Conservation (phyloP, 2,888 invertebrate genomes). For the Drosophila demipolita region DNA sequence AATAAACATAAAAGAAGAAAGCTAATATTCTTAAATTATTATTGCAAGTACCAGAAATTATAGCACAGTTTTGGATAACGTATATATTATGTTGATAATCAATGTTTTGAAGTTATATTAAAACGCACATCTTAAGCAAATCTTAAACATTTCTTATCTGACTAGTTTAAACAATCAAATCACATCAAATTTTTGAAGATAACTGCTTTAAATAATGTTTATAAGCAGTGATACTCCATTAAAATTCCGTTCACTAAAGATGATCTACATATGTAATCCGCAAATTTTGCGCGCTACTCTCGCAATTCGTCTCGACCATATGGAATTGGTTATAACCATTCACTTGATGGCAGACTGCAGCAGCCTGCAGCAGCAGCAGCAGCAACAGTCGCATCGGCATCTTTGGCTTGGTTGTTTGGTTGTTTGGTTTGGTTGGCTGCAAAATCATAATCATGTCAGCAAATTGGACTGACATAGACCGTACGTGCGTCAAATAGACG, state of each 20-base stretch:
- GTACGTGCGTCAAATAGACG: conserved; percentile 78
- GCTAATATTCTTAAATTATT: neutral
- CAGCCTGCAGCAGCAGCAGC: conserved; percentile 18
- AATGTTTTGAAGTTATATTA: neutral
- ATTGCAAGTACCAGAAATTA: neutral
- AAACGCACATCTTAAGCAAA: neutral
- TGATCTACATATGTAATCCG: conserved; percentile 7
- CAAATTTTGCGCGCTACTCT: conserved; percentile 42
- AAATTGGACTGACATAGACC: conserved; percentile 78
- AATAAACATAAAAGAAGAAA: neutral
- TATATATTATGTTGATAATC: neutral
- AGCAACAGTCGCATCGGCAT: conserved; percentile 44
- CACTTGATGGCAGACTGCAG: conserved; percentile 42
- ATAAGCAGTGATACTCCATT: neutral
- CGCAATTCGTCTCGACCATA: conserved; percentile 22
- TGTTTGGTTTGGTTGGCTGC: conserved; percentile 48
- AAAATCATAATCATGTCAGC: conserved; percentile 81
- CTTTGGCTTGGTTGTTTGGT: conserved; percentile 45
- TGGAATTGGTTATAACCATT: conserved; percentile 53
- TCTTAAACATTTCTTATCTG: neutral
- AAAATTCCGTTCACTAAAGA: neutral
- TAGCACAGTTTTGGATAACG: too few relatives aligned
- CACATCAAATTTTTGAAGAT: neutral
- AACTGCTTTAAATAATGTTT: neutral
- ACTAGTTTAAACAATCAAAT: neutral